phyloP scores from a whole-genome alignment of 2,113 vertebrate genomes.

The Coptodon rendalli region DNA sequence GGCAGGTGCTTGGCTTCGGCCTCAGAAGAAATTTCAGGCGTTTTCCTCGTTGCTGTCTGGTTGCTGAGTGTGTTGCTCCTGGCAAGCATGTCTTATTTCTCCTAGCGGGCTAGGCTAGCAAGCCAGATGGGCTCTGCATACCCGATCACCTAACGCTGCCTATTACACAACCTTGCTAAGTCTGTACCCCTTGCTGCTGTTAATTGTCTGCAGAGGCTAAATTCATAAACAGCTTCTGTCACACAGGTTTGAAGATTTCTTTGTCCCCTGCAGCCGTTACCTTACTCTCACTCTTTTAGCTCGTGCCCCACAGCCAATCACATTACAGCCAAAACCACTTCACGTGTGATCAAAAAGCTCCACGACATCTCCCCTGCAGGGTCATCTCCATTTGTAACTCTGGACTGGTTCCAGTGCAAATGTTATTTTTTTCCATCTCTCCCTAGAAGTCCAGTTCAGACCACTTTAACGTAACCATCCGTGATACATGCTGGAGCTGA shows the following conservation, averaged over 20 bases:
- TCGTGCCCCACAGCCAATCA: background rate
- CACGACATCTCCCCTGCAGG: background rate
- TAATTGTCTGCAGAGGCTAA: background rate
- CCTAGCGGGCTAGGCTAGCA: background rate
- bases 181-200: background rate
- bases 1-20: background rate
- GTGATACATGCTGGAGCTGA: background rate
- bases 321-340: background rate
- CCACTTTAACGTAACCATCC: background rate
- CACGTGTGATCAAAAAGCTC: background rate
- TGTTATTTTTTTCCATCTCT: background rate
- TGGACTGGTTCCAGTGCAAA: background rate
- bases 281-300: background rate
- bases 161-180: background rate
- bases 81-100: background rate
- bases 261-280: background rate
- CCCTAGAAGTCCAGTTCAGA: background rate
- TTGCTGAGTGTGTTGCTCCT: background rate
- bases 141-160: background rate
- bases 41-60: background rate
- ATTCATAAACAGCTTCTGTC: background rate
- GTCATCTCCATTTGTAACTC: background rate
- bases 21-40: background rate
- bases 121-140: background rate
- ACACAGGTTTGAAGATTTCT: background rate